Evolutionary conservation across 2,113 vertebrate genomes (phyloP).

Genomic region (Calyptommatus sinebrachiatus): DNA sequence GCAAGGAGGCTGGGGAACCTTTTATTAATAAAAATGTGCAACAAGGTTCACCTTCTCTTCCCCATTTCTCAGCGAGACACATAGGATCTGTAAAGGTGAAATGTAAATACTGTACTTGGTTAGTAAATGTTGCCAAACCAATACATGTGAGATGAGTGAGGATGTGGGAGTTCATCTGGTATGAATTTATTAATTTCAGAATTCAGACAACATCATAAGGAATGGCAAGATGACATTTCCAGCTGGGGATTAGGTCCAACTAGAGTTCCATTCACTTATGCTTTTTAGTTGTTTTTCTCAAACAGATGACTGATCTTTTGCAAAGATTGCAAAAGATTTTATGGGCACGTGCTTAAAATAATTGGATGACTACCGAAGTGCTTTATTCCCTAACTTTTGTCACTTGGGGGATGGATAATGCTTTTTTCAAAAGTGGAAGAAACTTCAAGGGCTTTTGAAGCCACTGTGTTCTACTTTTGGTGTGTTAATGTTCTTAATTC

Average conservation of each 20-base stretch:
- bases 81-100: background rate
- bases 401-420: constrained; percentile 23
- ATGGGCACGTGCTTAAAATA: constrained; percentile 15
- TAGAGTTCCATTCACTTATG: background rate
- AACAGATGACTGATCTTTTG: background rate
- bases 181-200: background rate
- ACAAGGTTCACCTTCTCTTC: no score
- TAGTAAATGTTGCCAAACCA: no score
- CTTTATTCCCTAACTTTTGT: background rate
- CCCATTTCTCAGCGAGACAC: background rate
- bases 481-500: background rate
- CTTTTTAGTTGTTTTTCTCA: background rate
- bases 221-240: background rate
- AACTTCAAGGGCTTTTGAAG: background rate
- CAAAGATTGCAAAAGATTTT: background rate
- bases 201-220: background rate
- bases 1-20: no score
- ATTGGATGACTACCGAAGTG: constrained; percentile 17
- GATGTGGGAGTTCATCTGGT: background rate
- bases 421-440: constrained; percentile 28
- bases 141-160: no score
- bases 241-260: background rate
- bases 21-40: no score
- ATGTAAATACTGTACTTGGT: no score
- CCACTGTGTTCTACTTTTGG: constrained; percentile 26